Evolutionary conservation across 1,140 invertebrate species (phyloP).

Genomic region (Bombus cullumanus): DNA sequence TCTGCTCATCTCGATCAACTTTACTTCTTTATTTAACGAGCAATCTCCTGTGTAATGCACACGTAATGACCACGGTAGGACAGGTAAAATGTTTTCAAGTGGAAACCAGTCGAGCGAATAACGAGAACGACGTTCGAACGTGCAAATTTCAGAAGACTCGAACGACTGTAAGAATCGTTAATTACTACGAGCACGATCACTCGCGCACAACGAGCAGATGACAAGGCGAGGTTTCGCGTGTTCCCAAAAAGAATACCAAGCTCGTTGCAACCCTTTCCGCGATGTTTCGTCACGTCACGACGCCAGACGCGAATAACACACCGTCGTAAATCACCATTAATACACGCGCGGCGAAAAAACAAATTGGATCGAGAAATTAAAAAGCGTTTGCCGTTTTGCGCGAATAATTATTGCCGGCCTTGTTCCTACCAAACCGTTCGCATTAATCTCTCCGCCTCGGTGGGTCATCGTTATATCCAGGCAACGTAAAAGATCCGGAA

Average conservation of each 20-base stretch:
- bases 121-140: neutral
- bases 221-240: too few relatives aligned
- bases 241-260: too few relatives aligned
- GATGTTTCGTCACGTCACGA: neutral
- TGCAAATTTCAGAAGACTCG: neutral
- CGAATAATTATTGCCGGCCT: neutral
- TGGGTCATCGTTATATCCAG: too few relatives aligned
- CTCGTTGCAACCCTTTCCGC: too few relatives aligned
- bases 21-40: constrained; percentile 7
- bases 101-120: neutral
- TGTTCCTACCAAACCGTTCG: neutral
- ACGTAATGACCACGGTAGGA: neutral
- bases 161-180: neutral
- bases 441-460: neutral
- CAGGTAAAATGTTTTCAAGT: neutral
- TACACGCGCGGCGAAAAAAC: neutral
- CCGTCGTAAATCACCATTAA: constrained; percentile 23
- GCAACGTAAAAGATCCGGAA: neutral
- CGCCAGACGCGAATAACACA: neutral
- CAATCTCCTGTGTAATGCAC: neutral
- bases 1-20: neutral
- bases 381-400: neutral
- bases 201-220: too few relatives aligned
- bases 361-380: constrained; percentile 11
- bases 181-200: too few relatives aligned